Evolutionary conservation across 2,888 invertebrate genomes (phyloP), one percentile per base, ranked within the genome.

Genomic region (Tetramorium bicarinatum): DNA sequence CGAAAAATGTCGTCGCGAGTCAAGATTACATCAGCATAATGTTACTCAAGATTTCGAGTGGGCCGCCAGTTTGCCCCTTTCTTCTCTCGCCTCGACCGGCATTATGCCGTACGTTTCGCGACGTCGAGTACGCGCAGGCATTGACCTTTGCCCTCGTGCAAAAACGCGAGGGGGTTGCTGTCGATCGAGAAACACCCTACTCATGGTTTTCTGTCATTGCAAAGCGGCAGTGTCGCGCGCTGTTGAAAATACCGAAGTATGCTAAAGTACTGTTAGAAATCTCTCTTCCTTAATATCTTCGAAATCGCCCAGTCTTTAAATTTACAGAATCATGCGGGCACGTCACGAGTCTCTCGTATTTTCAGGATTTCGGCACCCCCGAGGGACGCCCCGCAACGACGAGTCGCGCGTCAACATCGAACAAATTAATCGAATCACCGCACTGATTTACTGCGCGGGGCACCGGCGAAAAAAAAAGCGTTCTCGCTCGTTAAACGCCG

Each of bases 21-120:
- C 92, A 92, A 92, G 92, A 92, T 91, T 91, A 89, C 89, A 88
- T 88, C 88, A 88, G 90, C 88, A 92, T 92, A 92, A 92, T 91
- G 90, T 91, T 90, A 90, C 87, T 90, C 59, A 88, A 86, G 90
- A 87, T 85, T 89, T 89, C 87, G 88, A 90, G 89, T 90, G 90
- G 88, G 75, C 86, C 83, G 80, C 85, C 83, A 81, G 84, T 86
- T 89, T 87, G 61, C 89, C 84, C 74, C 54, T 82, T 69, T 82
- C 87, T 80, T 83, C 72, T 76, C 87, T 71, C 85, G 87, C 87
- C 87, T 89, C 83, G 88, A 89, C 89, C 87, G 88, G 90, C 88
- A 92, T 92, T 92, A 92, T 92, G 84, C 86, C 85, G 75, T 47
- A 92, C 90, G 88, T 91, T 91, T 91, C 89, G 92, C 91, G 91